phyloP scores from a whole-genome alignment of 2,113 vertebrate genomes.

The Crocuta crocuta region DNA sequence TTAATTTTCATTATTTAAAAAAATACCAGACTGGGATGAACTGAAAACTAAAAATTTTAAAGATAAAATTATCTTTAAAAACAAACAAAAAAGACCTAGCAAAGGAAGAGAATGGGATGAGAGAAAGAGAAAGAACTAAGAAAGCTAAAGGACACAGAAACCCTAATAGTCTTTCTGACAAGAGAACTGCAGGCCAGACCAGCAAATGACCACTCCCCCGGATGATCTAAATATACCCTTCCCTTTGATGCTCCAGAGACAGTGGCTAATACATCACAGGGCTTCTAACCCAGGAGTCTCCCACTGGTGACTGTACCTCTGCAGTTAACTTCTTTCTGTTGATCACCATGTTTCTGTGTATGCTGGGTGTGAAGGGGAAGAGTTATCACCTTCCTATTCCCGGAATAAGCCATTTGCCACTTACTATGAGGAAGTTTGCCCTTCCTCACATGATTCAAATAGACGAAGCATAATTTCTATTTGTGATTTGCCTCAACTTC shows the following conservation, averaged over 20 bases:
- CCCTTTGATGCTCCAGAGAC: background rate
- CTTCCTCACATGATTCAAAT: background rate
- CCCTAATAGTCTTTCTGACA: background rate
- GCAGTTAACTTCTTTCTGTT: background rate
- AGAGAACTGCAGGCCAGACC: background rate
- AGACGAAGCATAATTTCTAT: background rate
- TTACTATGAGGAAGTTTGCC: background rate
- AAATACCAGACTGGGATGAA: background rate
- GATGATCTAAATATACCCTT: background rate
- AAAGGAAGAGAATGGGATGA: background rate
- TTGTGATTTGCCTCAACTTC: background rate
- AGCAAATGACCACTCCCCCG: background rate
- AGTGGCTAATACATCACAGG: too few relatives aligned
- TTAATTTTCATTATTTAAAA: background rate
- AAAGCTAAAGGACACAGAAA: background rate
- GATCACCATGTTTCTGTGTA: background rate
- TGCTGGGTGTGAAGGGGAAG: accelerated
- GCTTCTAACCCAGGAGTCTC: accelerated
- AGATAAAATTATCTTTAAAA: background rate
- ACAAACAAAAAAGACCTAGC: background rate
- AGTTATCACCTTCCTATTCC: background rate
- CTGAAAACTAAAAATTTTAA: background rate
- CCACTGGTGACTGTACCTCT: background rate
- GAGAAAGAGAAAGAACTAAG: background rate
- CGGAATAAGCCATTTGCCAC: background rate